These are phyloP conservation scores for Napeogenes sylphis DNA, from an alignment of 2,888 invertebrate species.

Conservation along the genomic window DNA sequence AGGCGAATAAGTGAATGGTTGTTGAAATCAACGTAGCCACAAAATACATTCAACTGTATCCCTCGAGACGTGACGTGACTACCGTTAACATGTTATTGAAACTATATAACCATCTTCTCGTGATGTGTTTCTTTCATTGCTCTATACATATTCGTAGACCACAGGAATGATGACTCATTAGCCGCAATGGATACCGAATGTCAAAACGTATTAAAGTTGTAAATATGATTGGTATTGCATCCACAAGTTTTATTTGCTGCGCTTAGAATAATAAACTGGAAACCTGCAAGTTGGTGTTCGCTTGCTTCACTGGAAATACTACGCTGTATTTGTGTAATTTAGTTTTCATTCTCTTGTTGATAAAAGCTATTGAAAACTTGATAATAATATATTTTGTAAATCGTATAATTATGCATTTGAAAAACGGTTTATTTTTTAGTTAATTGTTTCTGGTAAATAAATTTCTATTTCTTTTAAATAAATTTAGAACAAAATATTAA, in stretches of 20 bases:
- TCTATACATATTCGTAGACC: neutral
- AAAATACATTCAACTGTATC: slow-evolving; percentile 36
- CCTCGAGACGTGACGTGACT: slow-evolving; percentile 34
- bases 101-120: neutral
- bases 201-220: slow-evolving; percentile 8
- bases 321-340: no score
- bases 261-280: neutral
- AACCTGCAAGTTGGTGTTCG: no score
- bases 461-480: no score
- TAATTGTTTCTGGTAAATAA: no score
- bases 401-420: no score
- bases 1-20: slow-evolving; percentile 28
- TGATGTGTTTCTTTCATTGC: slow-evolving; percentile 5
- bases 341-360: no score
- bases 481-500: no score
- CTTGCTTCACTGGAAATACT: no score
- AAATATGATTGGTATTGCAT: slow-evolving; percentile 18
- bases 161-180: neutral
- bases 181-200: slow-evolving; percentile 13
- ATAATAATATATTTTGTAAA: no score
- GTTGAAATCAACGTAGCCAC: slow-evolving; percentile 37
- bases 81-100: slow-evolving; percentile 6
- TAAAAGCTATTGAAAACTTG: no score
- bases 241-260: no score
- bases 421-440: no score